phyloP scores from a whole-genome alignment of 1,140 invertebrate species.

The Pachypeltis micranthus region DNA sequence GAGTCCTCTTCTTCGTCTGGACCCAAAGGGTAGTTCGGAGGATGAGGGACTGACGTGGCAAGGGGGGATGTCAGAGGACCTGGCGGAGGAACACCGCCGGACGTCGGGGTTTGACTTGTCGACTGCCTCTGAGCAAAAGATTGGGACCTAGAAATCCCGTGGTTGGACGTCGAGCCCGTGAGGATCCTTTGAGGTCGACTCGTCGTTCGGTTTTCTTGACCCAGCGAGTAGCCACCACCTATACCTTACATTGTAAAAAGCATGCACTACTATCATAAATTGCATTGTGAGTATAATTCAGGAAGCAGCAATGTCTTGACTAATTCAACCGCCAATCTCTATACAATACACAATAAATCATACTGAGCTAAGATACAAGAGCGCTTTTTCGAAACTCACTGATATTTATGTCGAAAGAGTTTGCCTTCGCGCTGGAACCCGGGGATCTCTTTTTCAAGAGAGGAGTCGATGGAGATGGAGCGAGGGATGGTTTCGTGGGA shows the following conservation, averaged over 20 bases:
- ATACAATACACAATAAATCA: too few species aligned
- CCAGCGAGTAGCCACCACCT: conserved; percentile 30
- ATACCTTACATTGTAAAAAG: too few species aligned
- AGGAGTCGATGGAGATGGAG: conserved; percentile 41
- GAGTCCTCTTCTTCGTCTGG: conserved; percentile 48
- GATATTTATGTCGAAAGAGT: conserved; percentile 31
- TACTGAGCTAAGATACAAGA: too few species aligned
- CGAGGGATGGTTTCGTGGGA: conserved; percentile 29
- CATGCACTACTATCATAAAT: too few species aligned
- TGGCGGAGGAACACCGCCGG: background rate
- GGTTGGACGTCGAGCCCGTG: conserved; percentile 23
- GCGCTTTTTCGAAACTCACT: too few species aligned
- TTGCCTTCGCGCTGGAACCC: conserved; percentile 26
- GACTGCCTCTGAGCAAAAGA: conserved; percentile 28
- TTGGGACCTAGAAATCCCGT: conserved; percentile 27
- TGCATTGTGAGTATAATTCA: too few species aligned
- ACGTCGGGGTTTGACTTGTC: conserved; percentile 4
- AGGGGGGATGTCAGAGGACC: background rate
- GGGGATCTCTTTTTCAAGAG: conserved; percentile 40
- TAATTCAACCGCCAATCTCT: too few species aligned
- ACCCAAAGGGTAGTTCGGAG: conserved; percentile 24
- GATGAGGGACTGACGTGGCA: background rate
- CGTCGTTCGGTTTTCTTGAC: conserved; percentile 29
- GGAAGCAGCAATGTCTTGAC: too few species aligned
- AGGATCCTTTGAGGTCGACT: conserved; percentile 20